Evolutionary conservation across 2,888 invertebrate genomes (phyloP), one percentile per base, ranked within the genome.

Genomic region (Myathropa florea): DNA sequence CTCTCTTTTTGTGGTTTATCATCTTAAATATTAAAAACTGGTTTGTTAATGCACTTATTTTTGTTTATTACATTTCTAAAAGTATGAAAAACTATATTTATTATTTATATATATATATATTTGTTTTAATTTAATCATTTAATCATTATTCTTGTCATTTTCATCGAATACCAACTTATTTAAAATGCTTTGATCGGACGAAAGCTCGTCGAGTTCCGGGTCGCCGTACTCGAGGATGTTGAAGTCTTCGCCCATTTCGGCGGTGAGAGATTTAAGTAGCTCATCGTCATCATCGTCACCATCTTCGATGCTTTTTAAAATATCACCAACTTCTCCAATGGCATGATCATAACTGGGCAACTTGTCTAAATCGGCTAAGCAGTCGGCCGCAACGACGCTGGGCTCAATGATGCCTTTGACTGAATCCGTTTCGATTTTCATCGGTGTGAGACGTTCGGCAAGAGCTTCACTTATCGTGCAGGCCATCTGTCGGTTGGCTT

Each of bases 161-260:
- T 96, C 96, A 85, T 97, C 96, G 83, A 97, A 94, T 91, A 97
- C 97, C 70, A 97, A 93, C 80, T 96, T 96, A 91, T 97, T 97
- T 73, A 98, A 94, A 89, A 98, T 96, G 90, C 97, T 97, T 39
- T 97, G 97, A 90, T 96, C 96, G 87, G 95, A 95, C 86, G 96
- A 94, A 89, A 97, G 94, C 83, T 96, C 95, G 89, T 97, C 97
- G 71, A 98, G 93, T 93, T 98, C 98, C 0, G 98, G 97, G 94
- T 98, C 98, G 0, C 98, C 98, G 92, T 98, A 98, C 92, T 98
- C 98, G 88, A 98, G 93, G 90, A 98, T 98, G 92, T 98, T 98
- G 93, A 98, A 98, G 93, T 98, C 98, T 84, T 97, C 96, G 4
- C 97, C 98, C 94, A 98, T 97, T 93, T 97, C 97, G n/a, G 96